Conservation (phyloP, 2,888 invertebrate species). For the Megalurothrips usitatus region DNA sequence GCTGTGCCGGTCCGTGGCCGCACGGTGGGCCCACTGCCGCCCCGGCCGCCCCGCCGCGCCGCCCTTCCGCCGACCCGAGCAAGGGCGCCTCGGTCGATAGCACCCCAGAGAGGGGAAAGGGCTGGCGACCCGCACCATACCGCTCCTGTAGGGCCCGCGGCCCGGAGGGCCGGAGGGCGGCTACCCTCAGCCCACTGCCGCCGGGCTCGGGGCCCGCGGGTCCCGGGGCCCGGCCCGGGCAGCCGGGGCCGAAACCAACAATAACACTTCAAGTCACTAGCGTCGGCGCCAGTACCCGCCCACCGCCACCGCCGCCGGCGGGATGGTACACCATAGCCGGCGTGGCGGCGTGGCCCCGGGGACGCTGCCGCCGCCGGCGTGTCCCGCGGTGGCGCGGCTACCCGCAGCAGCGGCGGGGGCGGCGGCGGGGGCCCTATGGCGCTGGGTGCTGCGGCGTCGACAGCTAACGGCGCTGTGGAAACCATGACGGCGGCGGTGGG, state of each 20-base stretch:
- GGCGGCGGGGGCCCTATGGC: neutral
- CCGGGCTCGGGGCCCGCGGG: too few relatives aligned
- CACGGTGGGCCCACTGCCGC: too few relatives aligned
- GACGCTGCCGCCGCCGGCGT: neutral
- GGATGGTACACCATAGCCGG: too few relatives aligned
- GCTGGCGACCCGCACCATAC: too few relatives aligned
- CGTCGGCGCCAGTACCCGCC: neutral
- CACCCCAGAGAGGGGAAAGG: neutral
- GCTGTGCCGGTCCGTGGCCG: neutral
- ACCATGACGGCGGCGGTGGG: neutral
- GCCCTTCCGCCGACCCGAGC: neutral
- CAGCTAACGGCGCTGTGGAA: too few relatives aligned
- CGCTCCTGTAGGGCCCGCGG: neutral
- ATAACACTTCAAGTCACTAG: slow-evolving; percentile 2
- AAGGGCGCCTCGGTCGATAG: neutral
- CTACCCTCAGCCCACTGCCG: too few relatives aligned
- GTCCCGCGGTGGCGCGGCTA: neutral
- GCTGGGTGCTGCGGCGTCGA: too few relatives aligned
- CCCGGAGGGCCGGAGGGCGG: neutral
- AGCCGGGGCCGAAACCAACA: neutral
- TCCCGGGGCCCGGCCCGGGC: too few relatives aligned
- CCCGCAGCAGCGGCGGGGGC: neutral
- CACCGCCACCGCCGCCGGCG: neutral
- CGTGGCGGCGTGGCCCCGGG: neutral
- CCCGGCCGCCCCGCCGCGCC: neutral